Evolutionary conservation across 2,113 vertebrate species (phyloP).

Genomic region (Ammodytes dubius): DNA sequence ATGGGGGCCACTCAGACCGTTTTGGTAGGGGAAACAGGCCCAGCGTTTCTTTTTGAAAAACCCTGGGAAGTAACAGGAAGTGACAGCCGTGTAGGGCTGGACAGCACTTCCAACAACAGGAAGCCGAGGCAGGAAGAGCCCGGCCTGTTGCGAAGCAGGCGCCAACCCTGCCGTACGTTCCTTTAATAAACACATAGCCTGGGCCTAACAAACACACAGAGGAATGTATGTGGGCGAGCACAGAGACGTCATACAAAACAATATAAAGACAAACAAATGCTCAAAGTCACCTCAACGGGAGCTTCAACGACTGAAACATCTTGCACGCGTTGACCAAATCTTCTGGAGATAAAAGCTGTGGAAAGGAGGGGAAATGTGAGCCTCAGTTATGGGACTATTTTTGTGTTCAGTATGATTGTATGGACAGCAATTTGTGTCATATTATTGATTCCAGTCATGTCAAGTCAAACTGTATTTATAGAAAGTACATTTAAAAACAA

Average conservation of each 20-base stretch:
- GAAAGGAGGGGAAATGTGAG: neutral
- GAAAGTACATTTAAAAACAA: too few relatives aligned
- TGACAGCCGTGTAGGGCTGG: slow-evolving; percentile 68
- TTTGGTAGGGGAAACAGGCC: slow-evolving; percentile 23
- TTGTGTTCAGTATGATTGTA: neutral
- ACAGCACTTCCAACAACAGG: slow-evolving; percentile 82
- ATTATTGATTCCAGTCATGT: too few relatives aligned
- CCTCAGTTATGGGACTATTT: neutral
- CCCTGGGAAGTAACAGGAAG: slow-evolving; percentile 73
- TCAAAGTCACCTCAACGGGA: slow-evolving; percentile 90
- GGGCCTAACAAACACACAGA: slow-evolving; percentile 9
- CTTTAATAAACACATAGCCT: slow-evolving; percentile 29
- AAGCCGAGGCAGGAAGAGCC: slow-evolving; percentile 83
- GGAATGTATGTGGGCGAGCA: neutral
- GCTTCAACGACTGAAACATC: slow-evolving; percentile 93
- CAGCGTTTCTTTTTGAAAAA: slow-evolving; percentile 64
- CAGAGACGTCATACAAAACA: slow-evolving; percentile 16
- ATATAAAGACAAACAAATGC: slow-evolving; percentile 25
- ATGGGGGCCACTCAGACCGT: neutral
- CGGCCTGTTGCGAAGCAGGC: slow-evolving; percentile 62
- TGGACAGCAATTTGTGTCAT: neutral
- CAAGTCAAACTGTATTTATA: too few relatives aligned
- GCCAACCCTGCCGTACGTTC: slow-evolving; percentile 23
- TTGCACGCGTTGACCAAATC: slow-evolving; percentile 97
- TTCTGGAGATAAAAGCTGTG: slow-evolving; percentile 89